Base-by-base conservation (phyloP, 2,797 vertebrate genomes). In the Sitta carolinensis region DNA sequence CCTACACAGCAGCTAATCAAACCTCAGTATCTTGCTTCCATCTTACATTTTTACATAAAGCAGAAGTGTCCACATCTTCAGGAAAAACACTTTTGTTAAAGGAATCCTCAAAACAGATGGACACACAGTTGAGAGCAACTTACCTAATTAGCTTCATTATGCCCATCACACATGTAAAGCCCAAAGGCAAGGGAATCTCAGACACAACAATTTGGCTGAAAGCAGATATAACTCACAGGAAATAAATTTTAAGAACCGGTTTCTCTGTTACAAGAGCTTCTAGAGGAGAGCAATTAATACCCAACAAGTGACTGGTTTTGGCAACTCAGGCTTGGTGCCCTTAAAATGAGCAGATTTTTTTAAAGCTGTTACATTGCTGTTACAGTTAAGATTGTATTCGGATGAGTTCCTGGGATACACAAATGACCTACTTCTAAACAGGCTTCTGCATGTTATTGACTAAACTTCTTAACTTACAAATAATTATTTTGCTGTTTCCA, bases 401-500 rank as follows among this genome's bases (percentile, higher is more conserved):
- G 73, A 26, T n/a, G 94, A 94, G 77, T 84, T 95, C 85, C 88
- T 88, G 92, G 93, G 92, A 94, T 70, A 86, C 68, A 96, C 54
- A 94, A 91, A 92, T 84, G 23, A 64, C 5, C 84, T 95, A 96
- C 48, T 96, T 94, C 88, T 95, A 94, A 94, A 81, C 38, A 93
- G 59, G 43, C 55, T 94, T 92, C 77, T 95, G 76, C 89, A 95
- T 5, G 11, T 75, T 69, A 81, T 25, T 90, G 73, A 92, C 75
- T 92, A 84, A 80, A 92, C 32, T 86, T 82, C 38, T 85, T 79
- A 91, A 91, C 68, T 94, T 90, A 97, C 77, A 89, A 95, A 95
- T 86, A 89, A 87, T 55, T 89, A 77, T 52, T 95, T 92, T 94
- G 89, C 63, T 86, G 64, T 93, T 97, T 97, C 97, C 96, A 97